Conservation (phyloP, 2,888 invertebrate genomes). For the Tetanocera ferruginea region DNA sequence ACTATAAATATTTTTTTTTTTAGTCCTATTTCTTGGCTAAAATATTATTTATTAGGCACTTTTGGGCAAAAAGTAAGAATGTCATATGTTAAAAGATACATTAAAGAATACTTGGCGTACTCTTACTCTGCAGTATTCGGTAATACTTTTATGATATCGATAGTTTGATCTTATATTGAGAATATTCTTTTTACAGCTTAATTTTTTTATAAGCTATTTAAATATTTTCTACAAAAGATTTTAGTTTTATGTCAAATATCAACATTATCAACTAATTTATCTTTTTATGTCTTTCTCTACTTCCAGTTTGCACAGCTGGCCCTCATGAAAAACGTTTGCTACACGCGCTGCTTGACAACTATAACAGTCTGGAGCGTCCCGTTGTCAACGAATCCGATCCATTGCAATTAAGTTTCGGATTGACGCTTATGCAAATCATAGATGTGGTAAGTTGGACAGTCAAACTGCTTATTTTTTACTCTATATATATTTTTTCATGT, state of each 20-base stretch:
- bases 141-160: too few relatives aligned
- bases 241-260: not conserved
- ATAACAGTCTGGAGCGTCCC: conserved; percentile 94
- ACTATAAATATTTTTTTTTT: too few relatives aligned
- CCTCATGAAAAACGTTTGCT: conserved; percentile 92
- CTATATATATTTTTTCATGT: not conserved
- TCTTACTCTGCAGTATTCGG: too few relatives aligned
- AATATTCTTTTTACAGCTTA: too few relatives aligned
- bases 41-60: too few relatives aligned
- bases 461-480: not conserved
- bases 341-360: conserved; percentile 89
- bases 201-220: too few relatives aligned
- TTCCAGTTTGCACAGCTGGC: conserved; percentile 85
- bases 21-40: too few relatives aligned
- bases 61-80: too few relatives aligned
- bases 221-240: not conserved
- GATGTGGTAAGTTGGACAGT: conserved; percentile 83
- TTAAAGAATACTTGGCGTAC: too few relatives aligned
- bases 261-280: not conserved
- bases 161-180: too few relatives aligned
- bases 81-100: too few relatives aligned
- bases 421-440: conserved; percentile 97
- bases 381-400: conserved; percentile 97
- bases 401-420: conserved; percentile 93
- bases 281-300: not conserved